A percentile compares a stretch with the other conserved stretches of the same genome.
These are phyloP conservation scores for Drosophila tsacasi DNA, from an alignment of 1,140 invertebrate genomes.

Conservation along the genomic window DNA sequence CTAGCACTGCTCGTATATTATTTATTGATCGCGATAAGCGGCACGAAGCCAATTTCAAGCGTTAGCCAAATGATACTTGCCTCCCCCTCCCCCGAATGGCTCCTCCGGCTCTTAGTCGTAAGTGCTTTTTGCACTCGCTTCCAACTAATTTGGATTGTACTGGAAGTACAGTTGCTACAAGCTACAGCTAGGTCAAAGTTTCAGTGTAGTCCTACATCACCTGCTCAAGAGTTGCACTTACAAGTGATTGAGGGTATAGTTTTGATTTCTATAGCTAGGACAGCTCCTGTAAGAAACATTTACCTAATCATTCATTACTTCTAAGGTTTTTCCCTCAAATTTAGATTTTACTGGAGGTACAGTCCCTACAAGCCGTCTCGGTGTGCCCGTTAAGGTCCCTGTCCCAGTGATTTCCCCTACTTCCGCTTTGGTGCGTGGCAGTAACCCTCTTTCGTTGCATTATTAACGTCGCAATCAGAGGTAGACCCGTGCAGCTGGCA, in stretches of 20 bases:
- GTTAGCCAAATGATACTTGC: conserved; percentile 72
- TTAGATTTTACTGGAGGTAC: conserved; percentile 13
- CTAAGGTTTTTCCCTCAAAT: background rate
- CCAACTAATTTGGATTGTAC: conserved; percentile 20
- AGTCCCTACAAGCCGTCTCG: conserved; percentile 16
- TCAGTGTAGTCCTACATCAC: background rate
- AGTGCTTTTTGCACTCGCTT: conserved; percentile 61
- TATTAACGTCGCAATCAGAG: conserved; percentile 72
- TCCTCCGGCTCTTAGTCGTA: conserved; percentile 38
- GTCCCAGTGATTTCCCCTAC: conserved; percentile 61
- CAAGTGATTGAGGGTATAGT: background rate
- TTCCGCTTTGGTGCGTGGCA: conserved; percentile 74
- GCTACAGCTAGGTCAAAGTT: background rate
- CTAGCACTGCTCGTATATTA: conserved; percentile 72
- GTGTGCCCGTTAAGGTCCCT: conserved; percentile 13
- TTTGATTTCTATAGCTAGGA: background rate
- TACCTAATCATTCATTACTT: no score
- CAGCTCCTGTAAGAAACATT: background rate
- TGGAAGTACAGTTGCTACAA: conserved; percentile 35
- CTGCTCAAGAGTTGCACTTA: background rate
- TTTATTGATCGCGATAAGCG: conserved; percentile 84
- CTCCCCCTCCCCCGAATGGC: background rate
- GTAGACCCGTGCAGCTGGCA: conserved; percentile 63
- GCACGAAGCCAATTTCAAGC: conserved; percentile 82
- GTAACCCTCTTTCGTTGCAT: conserved; percentile 42